A percentile compares a stretch with the other conserved stretches of the same genome.
Conservation (phyloP, 2,113 vertebrate species). For the Desmodus rotundus region DNA sequence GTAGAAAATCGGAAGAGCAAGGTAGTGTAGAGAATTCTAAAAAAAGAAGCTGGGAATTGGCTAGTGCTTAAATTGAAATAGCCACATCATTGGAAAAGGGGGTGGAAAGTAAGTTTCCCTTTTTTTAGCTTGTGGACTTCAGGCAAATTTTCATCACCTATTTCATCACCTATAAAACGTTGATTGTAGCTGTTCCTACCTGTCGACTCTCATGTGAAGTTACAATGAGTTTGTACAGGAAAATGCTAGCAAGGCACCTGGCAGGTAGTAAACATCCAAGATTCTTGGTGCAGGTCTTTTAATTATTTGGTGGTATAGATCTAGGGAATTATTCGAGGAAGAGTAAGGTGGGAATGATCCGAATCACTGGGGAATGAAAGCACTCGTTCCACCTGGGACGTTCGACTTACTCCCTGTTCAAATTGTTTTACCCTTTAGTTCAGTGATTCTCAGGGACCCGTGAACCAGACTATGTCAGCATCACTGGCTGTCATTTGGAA, state of each 20-base stretch:
- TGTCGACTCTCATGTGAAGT: background rate
- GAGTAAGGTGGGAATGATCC: background rate
- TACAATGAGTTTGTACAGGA: background rate
- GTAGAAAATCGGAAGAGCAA: background rate
- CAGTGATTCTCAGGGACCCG: background rate
- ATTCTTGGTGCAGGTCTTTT: background rate
- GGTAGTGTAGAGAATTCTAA: background rate
- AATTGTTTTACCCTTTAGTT: background rate
- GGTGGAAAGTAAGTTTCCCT: background rate
- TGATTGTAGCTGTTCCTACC: background rate
- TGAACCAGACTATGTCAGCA: background rate
- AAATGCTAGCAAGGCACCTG: background rate
- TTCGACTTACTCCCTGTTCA: background rate
- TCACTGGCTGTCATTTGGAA: background rate
- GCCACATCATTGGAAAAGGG: background rate
- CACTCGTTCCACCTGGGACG: background rate
- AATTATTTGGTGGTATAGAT: background rate
- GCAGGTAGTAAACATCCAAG: background rate
- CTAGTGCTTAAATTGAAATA: background rate
- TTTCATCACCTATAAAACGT: background rate
- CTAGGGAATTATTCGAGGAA: background rate
- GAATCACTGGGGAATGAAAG: background rate
- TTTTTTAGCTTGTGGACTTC: background rate
- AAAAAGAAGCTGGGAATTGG: background rate
- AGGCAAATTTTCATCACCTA: background rate